These are phyloP conservation scores for Gymnarchus niloticus DNA, from an alignment of 2,113 vertebrate genomes.

Conservation along the genomic window DNA sequence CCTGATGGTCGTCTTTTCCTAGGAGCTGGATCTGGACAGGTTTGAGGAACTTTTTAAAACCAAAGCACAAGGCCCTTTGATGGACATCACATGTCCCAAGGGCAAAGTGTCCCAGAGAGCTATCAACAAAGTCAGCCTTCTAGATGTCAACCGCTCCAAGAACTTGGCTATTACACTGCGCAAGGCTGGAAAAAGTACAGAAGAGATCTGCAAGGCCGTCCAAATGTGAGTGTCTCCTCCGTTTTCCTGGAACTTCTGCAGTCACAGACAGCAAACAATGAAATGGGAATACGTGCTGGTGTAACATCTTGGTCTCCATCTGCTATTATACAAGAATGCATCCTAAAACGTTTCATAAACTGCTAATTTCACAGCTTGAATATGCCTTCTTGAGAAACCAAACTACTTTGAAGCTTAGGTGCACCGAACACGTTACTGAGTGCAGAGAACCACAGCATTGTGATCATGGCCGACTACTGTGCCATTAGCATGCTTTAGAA, in stretches of 20 bases:
- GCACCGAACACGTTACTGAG: not conserved
- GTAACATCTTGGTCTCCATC: not conserved
- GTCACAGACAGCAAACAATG: not conserved
- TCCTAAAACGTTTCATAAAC: not conserved
- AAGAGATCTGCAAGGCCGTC: slow-evolving; percentile 93
- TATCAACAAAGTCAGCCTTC: slow-evolving; percentile 78
- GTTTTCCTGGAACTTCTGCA: not conserved
- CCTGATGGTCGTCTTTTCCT: not conserved
- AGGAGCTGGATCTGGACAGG: slow-evolving; percentile 88
- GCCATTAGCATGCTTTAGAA: not conserved
- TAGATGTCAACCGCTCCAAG: slow-evolving; percentile 92
- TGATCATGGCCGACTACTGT: not conserved
- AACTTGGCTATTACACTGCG: slow-evolving; percentile 93
- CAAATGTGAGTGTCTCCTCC: slow-evolving; percentile 67
- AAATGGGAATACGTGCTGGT: not conserved
- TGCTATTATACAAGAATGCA: not conserved
- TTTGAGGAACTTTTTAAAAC: slow-evolving; percentile 98
- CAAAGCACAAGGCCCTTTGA: slow-evolving; percentile 83
- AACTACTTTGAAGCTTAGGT: not conserved
- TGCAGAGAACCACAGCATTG: no score
- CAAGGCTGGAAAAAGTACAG: slow-evolving; percentile 79
- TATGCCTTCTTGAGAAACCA: not conserved
- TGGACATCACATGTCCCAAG: slow-evolving; percentile 80
- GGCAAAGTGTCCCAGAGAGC: slow-evolving; percentile 79
- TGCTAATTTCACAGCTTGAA: not conserved